A percentile compares a stretch with the other conserved stretches of the same genome.
phyloP scores from a whole-genome alignment of 2,113 vertebrate species.

The Nematolebias whitei region DNA sequence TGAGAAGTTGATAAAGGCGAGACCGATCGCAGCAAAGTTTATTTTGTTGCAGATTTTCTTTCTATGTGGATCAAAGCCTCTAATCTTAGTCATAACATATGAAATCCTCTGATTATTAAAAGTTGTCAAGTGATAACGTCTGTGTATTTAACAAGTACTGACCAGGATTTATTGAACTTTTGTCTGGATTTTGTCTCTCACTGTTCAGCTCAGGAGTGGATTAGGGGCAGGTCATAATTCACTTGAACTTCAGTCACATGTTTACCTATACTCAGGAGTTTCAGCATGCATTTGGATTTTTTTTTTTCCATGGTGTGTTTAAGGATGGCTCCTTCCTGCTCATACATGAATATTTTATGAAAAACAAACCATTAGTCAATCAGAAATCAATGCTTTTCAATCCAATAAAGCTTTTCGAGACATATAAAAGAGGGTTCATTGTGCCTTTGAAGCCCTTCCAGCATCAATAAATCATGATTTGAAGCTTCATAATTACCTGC shows the following conservation, averaged over 20 bases:
- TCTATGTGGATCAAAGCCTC: slow-evolving; percentile 31
- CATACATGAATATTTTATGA: too few relatives aligned
- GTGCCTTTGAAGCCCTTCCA: too few relatives aligned
- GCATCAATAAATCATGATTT: too few relatives aligned
- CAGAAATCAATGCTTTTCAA: too few relatives aligned
- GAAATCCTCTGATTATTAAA: slow-evolving; percentile 50
- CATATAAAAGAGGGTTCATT: too few relatives aligned
- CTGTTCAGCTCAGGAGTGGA: background rate
- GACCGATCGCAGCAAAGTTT: slow-evolving; percentile 28
- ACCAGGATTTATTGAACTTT: slow-evolving; percentile 12
- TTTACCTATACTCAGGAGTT: background rate
- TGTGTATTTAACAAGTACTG: slow-evolving; percentile 40
- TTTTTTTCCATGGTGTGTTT: too few relatives aligned
- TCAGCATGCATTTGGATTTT: too few relatives aligned
- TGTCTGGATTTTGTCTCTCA: slow-evolving; percentile 17
- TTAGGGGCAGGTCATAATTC: background rate
- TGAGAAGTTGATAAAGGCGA: slow-evolving; percentile 7
- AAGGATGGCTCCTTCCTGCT: too few relatives aligned
- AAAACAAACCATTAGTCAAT: too few relatives aligned
- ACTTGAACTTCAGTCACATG: background rate
- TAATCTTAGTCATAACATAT: slow-evolving; percentile 40
- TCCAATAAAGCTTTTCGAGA: too few relatives aligned
- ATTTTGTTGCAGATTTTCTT: slow-evolving; percentile 23
- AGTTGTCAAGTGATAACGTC: slow-evolving; percentile 27
- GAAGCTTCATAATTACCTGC: too few relatives aligned